Percentiles rank a stretch among this genome's conserved stretches.
These are phyloP conservation scores for Myathropa florea DNA, from an alignment of 2,888 invertebrate genomes.

Conservation along the genomic window DNA sequence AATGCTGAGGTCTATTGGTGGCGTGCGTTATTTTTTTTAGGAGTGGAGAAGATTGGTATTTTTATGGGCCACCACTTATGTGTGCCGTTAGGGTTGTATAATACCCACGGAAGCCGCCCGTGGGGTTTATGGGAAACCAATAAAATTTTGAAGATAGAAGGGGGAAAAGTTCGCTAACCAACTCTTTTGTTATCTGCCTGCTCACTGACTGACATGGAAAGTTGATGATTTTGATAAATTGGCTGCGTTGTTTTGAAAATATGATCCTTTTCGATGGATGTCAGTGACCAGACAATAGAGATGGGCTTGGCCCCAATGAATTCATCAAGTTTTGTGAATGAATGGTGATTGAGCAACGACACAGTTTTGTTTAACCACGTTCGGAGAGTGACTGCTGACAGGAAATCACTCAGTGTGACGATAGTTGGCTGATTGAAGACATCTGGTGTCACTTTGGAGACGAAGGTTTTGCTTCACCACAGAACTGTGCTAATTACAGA, in stretches of 20 bases:
- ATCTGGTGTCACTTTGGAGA: neutral
- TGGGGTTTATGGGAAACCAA: neutral
- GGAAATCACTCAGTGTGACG: too few species aligned
- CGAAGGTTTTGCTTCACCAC: neutral
- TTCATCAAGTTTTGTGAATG: neutral
- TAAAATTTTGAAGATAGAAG: neutral
- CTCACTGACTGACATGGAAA: neutral
- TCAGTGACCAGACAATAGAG: too few species aligned
- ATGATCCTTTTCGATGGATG: neutral
- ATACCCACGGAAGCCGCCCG: constrained; percentile 1
- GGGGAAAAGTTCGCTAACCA: neutral
- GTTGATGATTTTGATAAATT: neutral
- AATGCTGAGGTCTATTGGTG: neutral
- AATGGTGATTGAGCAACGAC: neutral
- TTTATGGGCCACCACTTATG: constrained; percentile 18
- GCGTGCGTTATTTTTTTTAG: too few species aligned
- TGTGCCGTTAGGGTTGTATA: neutral
- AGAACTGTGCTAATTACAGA: neutral
- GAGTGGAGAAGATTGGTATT: constrained; percentile 34
- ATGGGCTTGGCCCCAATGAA: neutral
- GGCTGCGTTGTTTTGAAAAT: neutral
- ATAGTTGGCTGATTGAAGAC: neutral
- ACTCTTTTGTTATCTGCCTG: neutral
- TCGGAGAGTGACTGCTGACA: neutral
- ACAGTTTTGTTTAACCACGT: neutral